Percentiles rank a stretch among this genome's conserved stretches.
phyloP scores from a whole-genome alignment of 2,888 invertebrate genomes.

The Sphinx pinastri region DNA sequence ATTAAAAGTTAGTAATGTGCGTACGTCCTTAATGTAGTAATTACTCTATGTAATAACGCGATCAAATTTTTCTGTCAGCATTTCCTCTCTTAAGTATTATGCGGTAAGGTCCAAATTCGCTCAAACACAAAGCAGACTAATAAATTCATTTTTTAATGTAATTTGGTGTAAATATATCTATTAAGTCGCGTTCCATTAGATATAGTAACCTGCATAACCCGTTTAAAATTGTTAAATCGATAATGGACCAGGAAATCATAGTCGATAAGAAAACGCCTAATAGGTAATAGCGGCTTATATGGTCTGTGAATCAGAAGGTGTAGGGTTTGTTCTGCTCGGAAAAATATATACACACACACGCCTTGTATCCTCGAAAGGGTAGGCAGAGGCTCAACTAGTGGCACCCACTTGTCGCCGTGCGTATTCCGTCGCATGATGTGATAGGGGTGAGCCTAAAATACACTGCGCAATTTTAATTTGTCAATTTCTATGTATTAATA shows the following conservation, averaged over 20 bases:
- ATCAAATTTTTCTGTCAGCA: background rate
- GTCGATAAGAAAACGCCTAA: background rate
- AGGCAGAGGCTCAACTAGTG: no score
- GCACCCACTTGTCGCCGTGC: no score
- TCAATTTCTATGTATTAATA: no score
- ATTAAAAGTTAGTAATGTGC: constrained; percentile 3
- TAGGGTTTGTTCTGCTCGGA: no score
- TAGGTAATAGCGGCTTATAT: no score
- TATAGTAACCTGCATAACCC: constrained; percentile 5
- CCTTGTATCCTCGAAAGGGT: no score
- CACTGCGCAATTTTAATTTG: no score
- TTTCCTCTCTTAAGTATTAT: background rate
- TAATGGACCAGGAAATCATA: constrained; percentile 4
- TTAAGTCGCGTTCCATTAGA: constrained; percentile 1
- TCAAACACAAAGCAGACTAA: background rate
- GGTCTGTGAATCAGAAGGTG: no score
- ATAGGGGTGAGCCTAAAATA: no score
- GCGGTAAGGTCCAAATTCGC: background rate
- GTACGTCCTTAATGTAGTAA: background rate
- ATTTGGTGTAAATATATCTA: background rate
- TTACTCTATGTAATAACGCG: no score
- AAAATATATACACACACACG: background rate
- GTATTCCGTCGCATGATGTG: no score
- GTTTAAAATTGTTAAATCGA: constrained; percentile 10
- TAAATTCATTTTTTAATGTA: background rate